Conservation (phyloP, 2,113 vertebrate species). For the Entosphenus tridentatus region DNA sequence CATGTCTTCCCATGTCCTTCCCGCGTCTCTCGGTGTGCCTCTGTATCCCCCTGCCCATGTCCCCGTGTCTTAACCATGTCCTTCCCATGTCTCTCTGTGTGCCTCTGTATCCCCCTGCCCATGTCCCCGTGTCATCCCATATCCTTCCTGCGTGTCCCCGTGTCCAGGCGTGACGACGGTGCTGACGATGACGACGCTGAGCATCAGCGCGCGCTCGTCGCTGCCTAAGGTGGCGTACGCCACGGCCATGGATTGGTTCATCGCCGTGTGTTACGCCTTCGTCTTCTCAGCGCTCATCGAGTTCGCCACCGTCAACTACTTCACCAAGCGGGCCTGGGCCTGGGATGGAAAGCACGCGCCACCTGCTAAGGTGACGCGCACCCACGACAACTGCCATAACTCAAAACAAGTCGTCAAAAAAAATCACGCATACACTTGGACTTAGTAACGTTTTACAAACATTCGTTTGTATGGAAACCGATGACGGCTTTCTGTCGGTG, state of each 20-base stretch:
- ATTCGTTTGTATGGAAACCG: no score
- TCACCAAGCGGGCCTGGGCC: conserved; percentile 95
- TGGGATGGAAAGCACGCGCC: conserved; percentile 95
- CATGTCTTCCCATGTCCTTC: background rate
- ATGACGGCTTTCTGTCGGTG: no score
- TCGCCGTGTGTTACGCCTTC: conserved; percentile 91
- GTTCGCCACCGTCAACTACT: conserved; percentile 96
- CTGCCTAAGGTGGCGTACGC: conserved; percentile 93
- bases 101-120: background rate
- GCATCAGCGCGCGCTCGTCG: conserved; percentile 84
- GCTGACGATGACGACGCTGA: conserved; percentile 83
- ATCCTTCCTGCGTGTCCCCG: background rate
- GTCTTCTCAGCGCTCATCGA: conserved; percentile 95
- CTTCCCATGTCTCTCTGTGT: background rate
- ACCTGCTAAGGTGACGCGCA: conserved; percentile 64
- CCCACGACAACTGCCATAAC: no score
- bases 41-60: background rate
- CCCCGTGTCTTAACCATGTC: background rate
- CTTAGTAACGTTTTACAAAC: no score
- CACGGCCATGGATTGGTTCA: conserved; percentile 99
- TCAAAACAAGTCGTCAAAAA: no score
- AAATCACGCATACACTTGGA: no score
- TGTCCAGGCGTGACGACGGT: conserved; percentile 57
- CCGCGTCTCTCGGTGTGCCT: background rate
- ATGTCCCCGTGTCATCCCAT: background rate